Conservation (phyloP, 2,888 invertebrate genomes). For the Catocala nupta region DNA sequence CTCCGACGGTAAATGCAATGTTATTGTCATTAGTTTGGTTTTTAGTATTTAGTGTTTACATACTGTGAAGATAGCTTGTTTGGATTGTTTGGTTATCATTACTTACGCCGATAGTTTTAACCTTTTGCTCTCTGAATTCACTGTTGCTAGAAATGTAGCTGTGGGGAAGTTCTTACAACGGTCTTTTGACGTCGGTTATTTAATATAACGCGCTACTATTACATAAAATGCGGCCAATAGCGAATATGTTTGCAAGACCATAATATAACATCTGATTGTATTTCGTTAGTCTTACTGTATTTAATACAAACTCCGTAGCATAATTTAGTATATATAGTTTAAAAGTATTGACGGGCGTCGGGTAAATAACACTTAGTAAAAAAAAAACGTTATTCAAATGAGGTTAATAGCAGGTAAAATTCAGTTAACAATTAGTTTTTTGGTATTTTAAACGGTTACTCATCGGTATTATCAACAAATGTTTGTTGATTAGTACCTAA, state of each 20-base stretch:
- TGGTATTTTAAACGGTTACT: conserved; percentile 13
- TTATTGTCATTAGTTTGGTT: conserved; percentile 86
- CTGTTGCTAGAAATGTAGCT: conserved; percentile 67
- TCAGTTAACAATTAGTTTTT: conserved; percentile 27
- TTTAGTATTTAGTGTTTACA: conserved; percentile 82
- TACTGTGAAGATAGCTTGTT: conserved; percentile 76
- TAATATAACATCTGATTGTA: conserved; percentile 44
- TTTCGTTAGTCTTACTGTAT: conserved; percentile 17
- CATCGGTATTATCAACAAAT: conserved; percentile 18
- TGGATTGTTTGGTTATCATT: conserved; percentile 81
- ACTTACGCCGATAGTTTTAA: conserved; percentile 79
- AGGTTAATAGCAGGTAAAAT: conserved; percentile 63
- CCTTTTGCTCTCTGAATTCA: conserved; percentile 73
- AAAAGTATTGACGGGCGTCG: conserved; percentile 22
- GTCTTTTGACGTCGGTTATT: conserved; percentile 55
- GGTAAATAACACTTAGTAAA: conserved; percentile 29
- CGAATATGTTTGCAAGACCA: conserved; percentile 43
- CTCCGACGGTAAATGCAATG: conserved; percentile 88
- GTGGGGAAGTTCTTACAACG: conserved; percentile 71
- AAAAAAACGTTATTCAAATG: conserved; percentile 61
- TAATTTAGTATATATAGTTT: conserved; percentile 12
- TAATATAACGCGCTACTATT: conserved; percentile 44
- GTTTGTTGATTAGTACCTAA: conserved; percentile 15
- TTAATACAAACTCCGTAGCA: too few species aligned
- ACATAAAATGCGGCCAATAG: conserved; percentile 54